Conservation (phyloP, 2,113 vertebrate species). For the human (Homo sapiens) region DNA sequence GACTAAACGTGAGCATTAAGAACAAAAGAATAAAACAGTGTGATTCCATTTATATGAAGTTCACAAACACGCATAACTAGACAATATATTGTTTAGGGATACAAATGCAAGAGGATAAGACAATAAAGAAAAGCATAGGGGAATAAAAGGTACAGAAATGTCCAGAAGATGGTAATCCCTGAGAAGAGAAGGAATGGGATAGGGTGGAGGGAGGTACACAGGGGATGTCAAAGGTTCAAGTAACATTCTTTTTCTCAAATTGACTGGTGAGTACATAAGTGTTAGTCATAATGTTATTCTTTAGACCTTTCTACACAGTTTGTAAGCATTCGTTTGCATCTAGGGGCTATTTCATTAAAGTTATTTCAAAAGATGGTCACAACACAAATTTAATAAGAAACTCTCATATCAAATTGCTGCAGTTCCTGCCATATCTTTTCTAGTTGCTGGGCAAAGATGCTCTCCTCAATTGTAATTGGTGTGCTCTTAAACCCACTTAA, state of each 20-base stretch:
- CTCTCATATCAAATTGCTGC: background rate
- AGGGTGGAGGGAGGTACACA: too few relatives aligned
- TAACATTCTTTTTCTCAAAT: background rate
- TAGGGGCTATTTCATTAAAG: background rate
- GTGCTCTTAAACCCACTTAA: background rate
- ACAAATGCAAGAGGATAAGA: background rate
- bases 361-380: slow-evolving; percentile 18
- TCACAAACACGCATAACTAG: background rate
- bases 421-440: background rate
- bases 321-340: background rate
- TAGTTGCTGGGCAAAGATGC: background rate
- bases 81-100: background rate
- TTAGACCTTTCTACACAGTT: background rate
- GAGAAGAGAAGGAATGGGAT: background rate
- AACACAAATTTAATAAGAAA: slow-evolving; percentile 18
- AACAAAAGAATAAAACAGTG: background rate
- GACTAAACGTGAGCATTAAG: background rate
- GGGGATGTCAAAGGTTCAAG: background rate
- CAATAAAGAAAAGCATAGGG: background rate
- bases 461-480: background rate
- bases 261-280: background rate
- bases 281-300: background rate
- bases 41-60: background rate
- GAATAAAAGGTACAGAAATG: background rate
- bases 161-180: background rate